phyloP scores from a whole-genome alignment of 1,140 invertebrate genomes.

The Hylaeus volcanicus region DNA sequence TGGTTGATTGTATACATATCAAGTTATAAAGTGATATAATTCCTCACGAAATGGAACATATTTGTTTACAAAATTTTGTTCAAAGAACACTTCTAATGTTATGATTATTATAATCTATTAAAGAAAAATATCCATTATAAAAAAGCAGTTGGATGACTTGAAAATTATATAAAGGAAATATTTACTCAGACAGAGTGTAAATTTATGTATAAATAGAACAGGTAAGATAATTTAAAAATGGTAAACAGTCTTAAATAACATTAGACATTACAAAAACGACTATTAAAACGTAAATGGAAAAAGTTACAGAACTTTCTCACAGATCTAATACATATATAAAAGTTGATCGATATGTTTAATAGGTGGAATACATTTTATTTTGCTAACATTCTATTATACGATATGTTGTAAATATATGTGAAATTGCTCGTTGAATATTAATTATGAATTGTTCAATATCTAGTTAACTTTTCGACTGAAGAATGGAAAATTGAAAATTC shows the following conservation, averaged over 20 bases:
- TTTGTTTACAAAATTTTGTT: not conserved
- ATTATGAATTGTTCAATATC: slow-evolving; percentile 10
- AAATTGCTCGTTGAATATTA: slow-evolving; percentile 26
- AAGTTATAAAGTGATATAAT: not conserved
- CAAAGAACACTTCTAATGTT: too few relatives aligned
- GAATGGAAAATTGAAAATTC: slow-evolving; percentile 9
- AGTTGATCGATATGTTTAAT: slow-evolving; percentile 32
- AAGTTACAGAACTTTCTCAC: slow-evolving; percentile 19
- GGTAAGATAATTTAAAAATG: too few relatives aligned
- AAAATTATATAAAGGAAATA: too few relatives aligned
- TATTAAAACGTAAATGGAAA: too few relatives aligned
- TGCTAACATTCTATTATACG: slow-evolving; percentile 14
- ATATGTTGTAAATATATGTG: slow-evolving; percentile 31
- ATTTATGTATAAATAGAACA: too few relatives aligned
- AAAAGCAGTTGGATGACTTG: too few relatives aligned
- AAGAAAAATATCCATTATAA: not conserved
- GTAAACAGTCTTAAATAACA: too few relatives aligned
- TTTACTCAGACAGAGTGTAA: too few relatives aligned
- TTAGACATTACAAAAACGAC: not conserved
- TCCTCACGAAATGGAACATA: not conserved
- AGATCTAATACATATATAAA: slow-evolving; percentile 28
- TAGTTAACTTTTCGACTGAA: not conserved
- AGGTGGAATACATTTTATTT: slow-evolving; percentile 17
- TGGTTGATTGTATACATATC: not conserved
- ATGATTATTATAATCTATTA: not conserved